These are phyloP conservation scores for Lingula anatina DNA, from an alignment of 2,888 invertebrate species.

Conservation along the genomic window DNA sequence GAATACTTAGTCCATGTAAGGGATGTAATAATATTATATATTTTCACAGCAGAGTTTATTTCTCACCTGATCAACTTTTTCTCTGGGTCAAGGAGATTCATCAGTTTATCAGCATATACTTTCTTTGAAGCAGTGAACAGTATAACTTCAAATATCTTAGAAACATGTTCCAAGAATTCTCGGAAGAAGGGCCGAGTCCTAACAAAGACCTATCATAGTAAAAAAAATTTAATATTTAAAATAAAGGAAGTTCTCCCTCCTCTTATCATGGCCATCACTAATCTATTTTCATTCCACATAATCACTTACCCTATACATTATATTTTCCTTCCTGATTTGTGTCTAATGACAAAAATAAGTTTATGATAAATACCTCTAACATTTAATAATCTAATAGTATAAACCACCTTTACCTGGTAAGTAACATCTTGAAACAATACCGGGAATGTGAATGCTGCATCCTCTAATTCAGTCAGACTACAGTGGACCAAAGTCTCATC, in stretches of 20 bases:
- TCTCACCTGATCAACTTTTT: conserved; percentile 78
- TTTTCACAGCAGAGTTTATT: too few species aligned
- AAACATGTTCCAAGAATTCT: conserved; percentile 85
- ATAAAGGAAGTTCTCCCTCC: too few species aligned
- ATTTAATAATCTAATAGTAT: too few species aligned
- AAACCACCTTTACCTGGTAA: conserved; percentile 63
- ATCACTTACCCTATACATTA: too few species aligned
- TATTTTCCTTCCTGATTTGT: too few species aligned
- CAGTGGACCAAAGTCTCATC: conserved; percentile 96
- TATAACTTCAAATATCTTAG: conserved; percentile 84
- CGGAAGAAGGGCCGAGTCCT: conserved; percentile 84
- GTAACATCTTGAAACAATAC: conserved; percentile 86
- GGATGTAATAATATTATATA: too few species aligned
- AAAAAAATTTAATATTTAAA: conserved; percentile 4
- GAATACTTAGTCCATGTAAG: too few species aligned
- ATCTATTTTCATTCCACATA: too few species aligned
- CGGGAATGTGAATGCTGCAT: conserved; percentile 90
- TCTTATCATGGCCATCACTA: too few species aligned
- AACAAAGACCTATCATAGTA: conserved; percentile 62
- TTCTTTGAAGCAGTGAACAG: conserved; percentile 93
- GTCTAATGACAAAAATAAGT: too few species aligned
- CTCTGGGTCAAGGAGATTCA: conserved; percentile 85
- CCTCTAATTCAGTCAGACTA: conserved; percentile 82
- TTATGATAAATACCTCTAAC: too few species aligned
- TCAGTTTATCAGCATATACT: conserved; percentile 87